Evolutionary conservation across 2,888 invertebrate genomes (phyloP).

Genomic region (Caenorhabditis uteleia): DNA sequence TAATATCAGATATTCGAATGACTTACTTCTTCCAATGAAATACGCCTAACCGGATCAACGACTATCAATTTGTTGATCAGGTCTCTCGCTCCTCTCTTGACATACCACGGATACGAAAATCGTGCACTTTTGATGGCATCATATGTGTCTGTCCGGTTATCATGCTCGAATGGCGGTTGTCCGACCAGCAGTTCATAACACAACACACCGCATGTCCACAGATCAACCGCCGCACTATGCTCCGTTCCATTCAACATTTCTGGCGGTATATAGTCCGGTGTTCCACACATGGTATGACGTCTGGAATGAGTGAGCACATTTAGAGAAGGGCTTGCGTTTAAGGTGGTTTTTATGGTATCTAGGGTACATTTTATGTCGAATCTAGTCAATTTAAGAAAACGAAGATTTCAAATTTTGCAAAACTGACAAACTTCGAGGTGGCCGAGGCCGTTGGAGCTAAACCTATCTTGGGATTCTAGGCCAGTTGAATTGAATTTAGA

Average conservation of each 20-base stretch:
- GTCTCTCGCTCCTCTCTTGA: conserved; percentile 71
- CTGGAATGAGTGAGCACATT: conserved; percentile 30
- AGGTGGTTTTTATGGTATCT: background rate
- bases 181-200: conserved; percentile 93
- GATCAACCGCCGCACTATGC: conserved; percentile 83
- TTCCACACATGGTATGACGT: conserved; percentile 68
- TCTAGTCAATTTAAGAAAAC: too few relatives aligned
- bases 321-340: too few relatives aligned
- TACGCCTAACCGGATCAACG: conserved; percentile 31
- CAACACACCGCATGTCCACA: conserved; percentile 93
- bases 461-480: too few relatives aligned
- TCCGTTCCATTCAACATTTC: conserved; percentile 90
- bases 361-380: background rate
- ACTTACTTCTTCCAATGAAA: too few relatives aligned
- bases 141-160: conserved; percentile 71
- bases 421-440: background rate
- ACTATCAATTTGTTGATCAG: conserved; percentile 70
- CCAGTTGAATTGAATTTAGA: too few relatives aligned
- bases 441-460: background rate
- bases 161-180: conserved; percentile 87
- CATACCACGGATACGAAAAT: conserved; percentile 70
- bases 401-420: background rate
- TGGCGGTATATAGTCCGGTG: conserved; percentile 69
- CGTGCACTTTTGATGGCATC: conserved; percentile 71
- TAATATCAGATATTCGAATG: too few relatives aligned